These are phyloP conservation scores for Ormyrus labotus DNA, from an alignment of 2,888 invertebrate species.

Conservation along the genomic window DNA sequence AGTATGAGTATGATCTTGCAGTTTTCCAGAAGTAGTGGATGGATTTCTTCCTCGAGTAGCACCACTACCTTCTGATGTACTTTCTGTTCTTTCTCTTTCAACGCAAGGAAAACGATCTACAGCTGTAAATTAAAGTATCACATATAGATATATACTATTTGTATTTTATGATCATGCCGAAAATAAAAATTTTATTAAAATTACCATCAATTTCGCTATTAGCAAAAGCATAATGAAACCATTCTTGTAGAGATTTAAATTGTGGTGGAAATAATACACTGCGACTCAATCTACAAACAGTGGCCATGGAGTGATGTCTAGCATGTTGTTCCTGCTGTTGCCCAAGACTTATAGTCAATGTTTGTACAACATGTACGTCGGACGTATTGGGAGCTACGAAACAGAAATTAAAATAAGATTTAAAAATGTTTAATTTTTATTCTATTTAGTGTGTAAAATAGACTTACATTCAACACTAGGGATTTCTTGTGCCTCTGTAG, in stretches of 20 bases:
- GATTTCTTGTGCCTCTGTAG: conserved; percentile 94
- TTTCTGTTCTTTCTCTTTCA: conserved; percentile 84
- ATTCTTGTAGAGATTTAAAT: conserved; percentile 94
- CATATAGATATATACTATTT: neutral
- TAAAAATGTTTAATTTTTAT: neutral
- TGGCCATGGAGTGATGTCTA: conserved; percentile 93
- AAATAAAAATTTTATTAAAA: conserved; percentile 47
- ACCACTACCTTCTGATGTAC: conserved; percentile 73
- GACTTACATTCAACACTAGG: conserved; percentile 81
- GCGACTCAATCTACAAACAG: conserved; percentile 93
- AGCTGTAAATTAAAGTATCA: conserved; percentile 77
- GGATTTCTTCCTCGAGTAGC: conserved; percentile 77
- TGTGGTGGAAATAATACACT: conserved; percentile 96
- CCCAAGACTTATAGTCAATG: conserved; percentile 92
- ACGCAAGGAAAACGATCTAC: conserved; percentile 94
- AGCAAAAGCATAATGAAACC: conserved; percentile 98
- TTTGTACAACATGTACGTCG: conserved; percentile 91
- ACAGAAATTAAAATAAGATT: conserved; percentile 23
- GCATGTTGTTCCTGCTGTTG: conserved; percentile 80
- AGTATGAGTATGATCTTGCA: conserved; percentile 88
- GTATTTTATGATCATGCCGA: neutral
- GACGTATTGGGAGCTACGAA: conserved; percentile 76
- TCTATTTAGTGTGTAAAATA: conserved; percentile 10
- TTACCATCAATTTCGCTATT: conserved; percentile 95
- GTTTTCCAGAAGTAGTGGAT: conserved; percentile 78